These are phyloP conservation scores for Corythucha ciliata DNA, from an alignment of 2,888 invertebrate genomes.

Conservation along the genomic window DNA sequence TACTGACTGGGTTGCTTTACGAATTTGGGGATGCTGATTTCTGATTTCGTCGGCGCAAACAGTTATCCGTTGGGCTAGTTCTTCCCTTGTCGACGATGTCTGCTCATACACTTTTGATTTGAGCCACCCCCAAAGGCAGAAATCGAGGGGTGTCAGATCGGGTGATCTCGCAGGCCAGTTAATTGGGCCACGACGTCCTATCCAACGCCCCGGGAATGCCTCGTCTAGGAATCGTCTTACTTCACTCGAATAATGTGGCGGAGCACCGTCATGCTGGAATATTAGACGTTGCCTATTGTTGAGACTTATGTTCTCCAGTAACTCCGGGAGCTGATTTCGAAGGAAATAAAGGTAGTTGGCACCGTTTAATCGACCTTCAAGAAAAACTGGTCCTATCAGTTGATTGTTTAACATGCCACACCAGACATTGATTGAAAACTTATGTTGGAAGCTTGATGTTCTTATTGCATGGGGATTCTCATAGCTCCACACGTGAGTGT, in stretches of 20 bases:
- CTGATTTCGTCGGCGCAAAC: too few species aligned
- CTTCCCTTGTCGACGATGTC: too few species aligned
- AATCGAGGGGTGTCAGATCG: background rate
- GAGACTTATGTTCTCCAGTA: background rate
- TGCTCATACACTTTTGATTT: background rate
- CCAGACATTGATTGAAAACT: background rate
- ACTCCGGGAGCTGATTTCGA: background rate
- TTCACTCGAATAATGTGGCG: background rate
- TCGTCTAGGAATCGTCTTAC: background rate
- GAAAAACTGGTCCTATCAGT: background rate
- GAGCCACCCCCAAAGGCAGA: background rate
- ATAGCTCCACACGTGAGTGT: background rate
- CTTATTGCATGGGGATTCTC: slow-evolving; percentile 1
- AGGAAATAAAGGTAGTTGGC: background rate
- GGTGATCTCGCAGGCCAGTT: background rate
- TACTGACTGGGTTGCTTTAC: too few species aligned
- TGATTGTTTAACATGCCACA: background rate
- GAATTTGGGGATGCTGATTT: too few species aligned
- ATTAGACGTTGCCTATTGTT: background rate
- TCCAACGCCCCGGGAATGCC: background rate
- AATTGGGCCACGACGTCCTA: background rate
- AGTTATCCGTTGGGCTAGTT: too few species aligned
- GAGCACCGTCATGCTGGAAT: slow-evolving; percentile 1
- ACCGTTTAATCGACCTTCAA: background rate
- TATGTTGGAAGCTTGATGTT: background rate